Evolutionary conservation across 2,888 invertebrate species (phyloP), one percentile per base, ranked within the genome.

Genomic region (Clostera curtula): DNA sequence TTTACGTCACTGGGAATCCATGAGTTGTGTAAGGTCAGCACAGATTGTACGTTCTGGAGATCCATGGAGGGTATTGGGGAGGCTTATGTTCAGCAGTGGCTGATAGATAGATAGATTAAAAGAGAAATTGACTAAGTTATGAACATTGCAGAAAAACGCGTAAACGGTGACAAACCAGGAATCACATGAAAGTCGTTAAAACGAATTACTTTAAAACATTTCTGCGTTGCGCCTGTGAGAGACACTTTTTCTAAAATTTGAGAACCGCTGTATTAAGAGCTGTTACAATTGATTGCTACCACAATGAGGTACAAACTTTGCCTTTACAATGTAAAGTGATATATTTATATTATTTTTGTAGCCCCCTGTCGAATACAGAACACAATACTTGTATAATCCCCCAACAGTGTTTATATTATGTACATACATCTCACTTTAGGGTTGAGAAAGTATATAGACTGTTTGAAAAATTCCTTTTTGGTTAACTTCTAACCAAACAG

Each of bases 331-430:
- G 77, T 70, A 74, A 77, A 74, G 67, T 72, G 82, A 80, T 80
- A 77, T 80, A 80, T 79, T 80, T 79, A 69, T 77, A 76, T 71
- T 75, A 75, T 74, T 74, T 73, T 64, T 55, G 36, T 56, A 49
- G 54, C 56, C 77, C 77, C 69, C 64, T 60, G 56, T 57, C 43
- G 49, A 50, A 57, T 55, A 50, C 41, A 46, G 43, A 34, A 47
- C 64, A 69, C 67, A 67, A 70, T 62, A 53, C 47, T 34, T 45
- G 56, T 56, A 52, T 70, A 74, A 74, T 72, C 72, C 69, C 53
- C 30, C 34, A 35, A 29, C 24, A 23, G 5, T 42, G 33, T 40
- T 47, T 37, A 52, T 55, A 58, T 25, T 8, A 18, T 18, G 18
- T 18, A 18, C 46, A 49, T 55, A 41, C 34, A 31, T 42, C 31